Base-by-base conservation (phyloP, 2,797 vertebrate species). In the Xerus rutilus region DNA sequence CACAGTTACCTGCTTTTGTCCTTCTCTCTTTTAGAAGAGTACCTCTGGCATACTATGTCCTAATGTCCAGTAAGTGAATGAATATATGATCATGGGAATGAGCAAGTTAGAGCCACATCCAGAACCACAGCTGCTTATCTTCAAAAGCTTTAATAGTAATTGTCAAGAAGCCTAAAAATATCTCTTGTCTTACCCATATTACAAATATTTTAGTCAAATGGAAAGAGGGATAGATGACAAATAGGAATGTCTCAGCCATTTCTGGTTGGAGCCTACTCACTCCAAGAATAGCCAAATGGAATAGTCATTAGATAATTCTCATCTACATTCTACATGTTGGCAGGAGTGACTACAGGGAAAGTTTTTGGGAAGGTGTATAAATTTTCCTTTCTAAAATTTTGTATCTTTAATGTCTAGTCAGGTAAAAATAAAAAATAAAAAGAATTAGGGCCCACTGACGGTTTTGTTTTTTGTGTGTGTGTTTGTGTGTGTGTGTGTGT, bases 361-460 rank as follows among this genome's bases (percentile, higher is more conserved):
- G 45, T 45, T n/a, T 32, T 72, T 28, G 35, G 72, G 14, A 88
- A 72, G 10, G 4, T 81, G 10, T 78, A 65, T 57, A 85, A 79
- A 11, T 6, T 85, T 49, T 28, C 49, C 7, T 73, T 86, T 52
- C 30, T 9, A 69, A 77, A 87, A 52, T 45, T 82, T 49, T 73
- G 64, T 32, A 35, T 28, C n/a, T 78, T 89, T 13, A 90, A 64
- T 54, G 89, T 52, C 62, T 89, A 69, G 14, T 23, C 43, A 93
- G 39, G n/a, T n/a, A 85, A 91, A 89, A 81, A 52, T 30, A n/a
- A 86, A 85, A 94, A 84, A 32, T 54, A n/a, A 87, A 90, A 23
- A 11, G 73, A 89, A 89, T 64, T 76, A 86, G 67, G 49, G 12
- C 14, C 8, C 70, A 91, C 8, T 65, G n/a, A 67, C 65, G 7